A percentile compares a stretch with the other conserved stretches of the same genome.
Conservation (phyloP, 2,113 vertebrate genomes). For the Brienomyrus brachyistius region DNA sequence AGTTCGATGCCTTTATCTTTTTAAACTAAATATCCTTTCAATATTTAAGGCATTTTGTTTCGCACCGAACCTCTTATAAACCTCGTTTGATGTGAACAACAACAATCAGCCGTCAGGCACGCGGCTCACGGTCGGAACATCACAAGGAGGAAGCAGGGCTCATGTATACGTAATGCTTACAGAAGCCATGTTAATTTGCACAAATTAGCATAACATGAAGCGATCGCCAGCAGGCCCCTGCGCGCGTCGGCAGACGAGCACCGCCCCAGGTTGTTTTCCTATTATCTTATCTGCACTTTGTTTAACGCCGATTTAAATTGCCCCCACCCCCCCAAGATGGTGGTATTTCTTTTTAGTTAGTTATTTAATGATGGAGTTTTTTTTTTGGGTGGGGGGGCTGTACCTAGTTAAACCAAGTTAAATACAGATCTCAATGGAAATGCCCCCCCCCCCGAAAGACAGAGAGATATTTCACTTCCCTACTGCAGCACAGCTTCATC, state of each 20-base stretch:
- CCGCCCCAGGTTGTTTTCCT: not conserved
- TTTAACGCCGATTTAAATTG: not conserved
- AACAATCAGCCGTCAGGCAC: not conserved
- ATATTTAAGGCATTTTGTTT: not conserved
- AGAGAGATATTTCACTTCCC: not conserved
- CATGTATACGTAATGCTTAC: conserved; percentile 21
- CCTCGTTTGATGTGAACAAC: not conserved
- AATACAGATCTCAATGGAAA: not conserved
- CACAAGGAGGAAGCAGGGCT: not conserved
- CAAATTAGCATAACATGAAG: conserved; percentile 41
- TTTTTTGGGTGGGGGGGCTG: not conserved
- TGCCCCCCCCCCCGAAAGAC: not conserved
- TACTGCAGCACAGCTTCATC: not conserved
- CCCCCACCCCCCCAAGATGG: not conserved
- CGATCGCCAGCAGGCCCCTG: conserved; percentile 20
- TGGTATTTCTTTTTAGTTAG: not conserved
- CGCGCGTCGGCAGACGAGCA: not conserved
- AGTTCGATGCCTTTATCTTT: not conserved
- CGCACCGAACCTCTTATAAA: not conserved
- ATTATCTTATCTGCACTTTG: not conserved
- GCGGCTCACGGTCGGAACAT: conserved; percentile 6
- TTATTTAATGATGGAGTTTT: not conserved
- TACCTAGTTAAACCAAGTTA: not conserved
- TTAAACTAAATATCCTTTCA: not conserved
- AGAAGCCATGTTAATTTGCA: conserved; percentile 45